Evolutionary conservation across 2,888 invertebrate species (phyloP).

Genomic region (Argynnis bischoffii): DNA sequence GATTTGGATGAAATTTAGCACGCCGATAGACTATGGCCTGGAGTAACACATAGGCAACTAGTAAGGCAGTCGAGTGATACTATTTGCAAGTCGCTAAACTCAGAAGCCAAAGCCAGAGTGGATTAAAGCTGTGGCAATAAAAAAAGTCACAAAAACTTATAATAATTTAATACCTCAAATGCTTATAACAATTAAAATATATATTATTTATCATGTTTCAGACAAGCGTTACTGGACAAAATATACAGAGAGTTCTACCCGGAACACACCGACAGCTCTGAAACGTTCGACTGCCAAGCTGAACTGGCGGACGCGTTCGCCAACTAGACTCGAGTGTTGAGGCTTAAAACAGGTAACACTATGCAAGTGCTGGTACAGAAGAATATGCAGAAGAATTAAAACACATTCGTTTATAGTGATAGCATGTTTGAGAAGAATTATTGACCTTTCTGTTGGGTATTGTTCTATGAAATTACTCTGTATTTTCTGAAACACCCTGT

Average conservation of each 20-base stretch:
- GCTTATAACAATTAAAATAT: constrained; percentile 1
- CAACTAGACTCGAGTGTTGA: constrained; percentile 52
- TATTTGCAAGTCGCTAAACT: too few species aligned
- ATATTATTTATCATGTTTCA: constrained; percentile 56
- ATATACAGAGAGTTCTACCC: constrained; percentile 91
- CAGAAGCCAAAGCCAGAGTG: too few species aligned
- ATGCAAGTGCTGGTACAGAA: constrained; percentile 10
- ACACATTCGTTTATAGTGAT: background rate
- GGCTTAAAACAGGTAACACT: constrained; percentile 34
- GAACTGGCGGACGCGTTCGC: constrained; percentile 65
- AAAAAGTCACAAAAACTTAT: background rate
- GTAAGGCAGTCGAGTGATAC: too few species aligned
- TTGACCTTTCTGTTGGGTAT: background rate
- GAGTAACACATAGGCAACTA: too few species aligned
- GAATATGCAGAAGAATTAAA: background rate
- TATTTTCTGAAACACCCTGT: constrained; percentile 3
- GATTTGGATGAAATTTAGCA: background rate
- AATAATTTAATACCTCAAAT: too few species aligned
- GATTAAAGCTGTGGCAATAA: too few species aligned
- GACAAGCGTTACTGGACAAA: constrained; percentile 89
- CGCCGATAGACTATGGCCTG: background rate
- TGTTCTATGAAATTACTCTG: background rate
- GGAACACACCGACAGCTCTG: constrained; percentile 85
- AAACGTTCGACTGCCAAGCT: constrained; percentile 73
- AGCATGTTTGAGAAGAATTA: background rate